Base-by-base conservation (phyloP, 2,797 vertebrate genomes). In the Enteromius mattozi region DNA sequence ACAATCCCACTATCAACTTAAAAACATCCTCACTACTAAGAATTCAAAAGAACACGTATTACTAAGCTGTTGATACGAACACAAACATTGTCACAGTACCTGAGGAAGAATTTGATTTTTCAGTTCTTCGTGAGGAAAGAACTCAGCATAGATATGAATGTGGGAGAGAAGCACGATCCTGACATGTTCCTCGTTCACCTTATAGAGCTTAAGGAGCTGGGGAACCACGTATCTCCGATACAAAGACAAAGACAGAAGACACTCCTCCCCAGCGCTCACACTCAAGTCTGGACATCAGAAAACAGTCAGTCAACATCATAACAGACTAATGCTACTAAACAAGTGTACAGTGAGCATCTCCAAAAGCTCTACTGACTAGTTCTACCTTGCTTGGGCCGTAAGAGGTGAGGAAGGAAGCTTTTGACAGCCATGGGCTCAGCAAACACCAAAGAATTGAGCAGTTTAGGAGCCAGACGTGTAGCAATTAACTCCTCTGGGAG, bases 381-480 rank as follows among this genome's bases (percentile, higher is more conserved):
- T 78, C 89, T 92, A 99, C 98, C 97, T 90, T 93, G 97, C 94
- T 97, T 99, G 93, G 98, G 97, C 84, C 93, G 95, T 85, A 99
- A 93, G 69, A 99, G 96, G 94, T 99, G 96, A 88, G 98, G 98
- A 92, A 99, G 95, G 89, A 99, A 99, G 92, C 97, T 99, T 93
- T 97, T 99, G 47, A 99, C 96, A 86, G 98, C 98, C 76, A 96
- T 96, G 12, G 98, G 97, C 87, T 99, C 98, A 78, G 98, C 98
- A 92, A 99, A 98, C 87, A 99, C 97, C 0, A 99, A 91, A 82
- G 96, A 94, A 91, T 98, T 97, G 83, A 99, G 96, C 40, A 99
- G 94, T 86, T 97, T 97, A 87, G 97, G 97, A 85, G 97, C 96
- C 82, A 99, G 91, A 49, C 98, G 95, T 2, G 95, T 91, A 0